Base-by-base conservation (phyloP, 2,888 invertebrate species). In the Cetonia aurata region DNA sequence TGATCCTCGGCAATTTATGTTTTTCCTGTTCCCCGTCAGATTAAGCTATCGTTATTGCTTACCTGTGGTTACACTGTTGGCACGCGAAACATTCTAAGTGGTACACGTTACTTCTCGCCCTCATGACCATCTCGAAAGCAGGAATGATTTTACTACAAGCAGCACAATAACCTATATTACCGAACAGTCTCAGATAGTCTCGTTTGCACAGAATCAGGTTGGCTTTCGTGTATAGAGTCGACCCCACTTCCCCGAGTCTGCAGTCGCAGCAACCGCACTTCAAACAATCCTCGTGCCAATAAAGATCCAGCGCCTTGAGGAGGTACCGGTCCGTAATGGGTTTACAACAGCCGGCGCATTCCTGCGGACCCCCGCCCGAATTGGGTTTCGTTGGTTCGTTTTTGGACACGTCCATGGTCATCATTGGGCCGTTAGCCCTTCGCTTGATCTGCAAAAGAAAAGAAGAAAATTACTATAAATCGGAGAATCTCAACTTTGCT, bases 91-190 rank as follows among this genome's bases (percentile, higher is more conserved):
- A 98, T 86, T 98, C 98, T 80, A 98, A 89, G 84, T 99, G 98
- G 85, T 98, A 99, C 73, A 98, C 98, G 82, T 98, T 98, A 85
- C 93, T 95, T 79, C 96, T 91, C 55, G 98, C 98, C 77, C 98
- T 89, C 98, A 99, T 99, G 78, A 98, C 98, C 97, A 98, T 97
- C 86, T 99, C 98, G 85, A 98, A 98, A 65, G 98, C 98, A 2
- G 98, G 98, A 83, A 99, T 99, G 83, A 96, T 95, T 87, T 98
- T 98, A 84, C 94, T 94, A 87, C 99, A 99, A 17, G 98, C 98
- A 37, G 98, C 95, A 86, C 98, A 99, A 86, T 95, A 95, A 33
- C 98, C 98, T 13, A 96, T 97, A 82, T 94, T 95, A 68, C 98
- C 98, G 83, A 98, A 98, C 83, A 98, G 88, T 87, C 96, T 93